A percentile compares a stretch with the other conserved stretches of the same genome.
These are phyloP conservation scores for Crotalus tigris DNA, from an alignment of 2,113 vertebrate genomes.

Conservation along the genomic window DNA sequence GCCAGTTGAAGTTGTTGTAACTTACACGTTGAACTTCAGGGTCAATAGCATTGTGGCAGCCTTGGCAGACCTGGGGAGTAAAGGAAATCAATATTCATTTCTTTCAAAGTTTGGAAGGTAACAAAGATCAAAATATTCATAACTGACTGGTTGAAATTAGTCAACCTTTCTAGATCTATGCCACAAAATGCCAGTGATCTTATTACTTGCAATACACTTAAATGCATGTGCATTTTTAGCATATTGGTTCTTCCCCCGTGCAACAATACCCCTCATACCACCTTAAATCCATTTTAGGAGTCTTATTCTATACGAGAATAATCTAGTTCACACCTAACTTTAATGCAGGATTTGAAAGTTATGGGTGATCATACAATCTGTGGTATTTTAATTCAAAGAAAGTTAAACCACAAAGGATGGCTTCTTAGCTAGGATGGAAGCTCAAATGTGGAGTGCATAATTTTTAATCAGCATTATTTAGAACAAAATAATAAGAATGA, in stretches of 20 bases:
- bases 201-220: background rate
- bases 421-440: background rate
- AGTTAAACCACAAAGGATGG: background rate
- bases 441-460: background rate
- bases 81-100: conserved; percentile 10
- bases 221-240: background rate
- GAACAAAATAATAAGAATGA: too few species aligned
- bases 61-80: conserved; percentile 79
- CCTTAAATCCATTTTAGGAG: background rate
- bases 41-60: conserved; percentile 86
- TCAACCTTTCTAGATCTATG: background rate
- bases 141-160: background rate
- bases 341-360: background rate
- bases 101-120: background rate
- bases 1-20: conserved; percentile 91
- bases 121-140: background rate
- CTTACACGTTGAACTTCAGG: conserved; percentile 92
- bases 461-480: background rate
- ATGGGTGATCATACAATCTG: background rate
- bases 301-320: background rate
- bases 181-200: background rate
- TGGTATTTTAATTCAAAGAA: background rate
- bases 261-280: background rate
- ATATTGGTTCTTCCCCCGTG: background rate
- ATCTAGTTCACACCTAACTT: background rate